Evolutionary conservation across 2,797 vertebrate species (phyloP).

Genomic region (Tinamus major): DNA sequence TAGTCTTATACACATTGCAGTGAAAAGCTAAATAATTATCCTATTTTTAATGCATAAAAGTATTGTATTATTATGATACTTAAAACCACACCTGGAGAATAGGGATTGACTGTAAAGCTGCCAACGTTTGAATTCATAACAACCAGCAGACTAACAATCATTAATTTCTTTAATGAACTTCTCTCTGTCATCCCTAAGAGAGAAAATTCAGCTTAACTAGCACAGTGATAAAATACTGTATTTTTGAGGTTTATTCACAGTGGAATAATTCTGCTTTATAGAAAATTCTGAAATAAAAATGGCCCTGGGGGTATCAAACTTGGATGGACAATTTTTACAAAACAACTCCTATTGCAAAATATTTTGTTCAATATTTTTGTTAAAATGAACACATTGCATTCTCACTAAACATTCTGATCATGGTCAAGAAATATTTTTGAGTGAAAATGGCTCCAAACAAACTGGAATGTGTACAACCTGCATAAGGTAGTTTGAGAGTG

Average conservation of each 20-base stretch:
- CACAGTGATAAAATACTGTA: background rate
- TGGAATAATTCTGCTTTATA: background rate
- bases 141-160: slow-evolving; percentile 83
- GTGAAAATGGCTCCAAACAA: background rate
- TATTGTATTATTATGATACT: background rate
- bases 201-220: background rate
- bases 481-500: background rate
- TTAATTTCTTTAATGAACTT: slow-evolving; percentile 84
- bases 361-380: background rate
- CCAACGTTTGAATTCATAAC: slow-evolving; percentile 85
- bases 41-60: no score
- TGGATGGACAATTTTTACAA: background rate
- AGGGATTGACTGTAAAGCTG: slow-evolving; percentile 83
- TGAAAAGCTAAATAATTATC: background rate
- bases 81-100: slow-evolving; percentile 81
- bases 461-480: background rate
- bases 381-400: background rate
- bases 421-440: background rate
- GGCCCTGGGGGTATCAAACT: background rate
- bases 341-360: background rate
- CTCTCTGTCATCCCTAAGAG: slow-evolving; percentile 82
- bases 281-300: background rate
- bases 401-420: background rate
- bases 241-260: background rate
- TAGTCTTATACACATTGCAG: background rate